These are phyloP conservation scores for Mizuhopecten yessoensis DNA, from an alignment of 1,140 invertebrate species.

Conservation along the genomic window DNA sequence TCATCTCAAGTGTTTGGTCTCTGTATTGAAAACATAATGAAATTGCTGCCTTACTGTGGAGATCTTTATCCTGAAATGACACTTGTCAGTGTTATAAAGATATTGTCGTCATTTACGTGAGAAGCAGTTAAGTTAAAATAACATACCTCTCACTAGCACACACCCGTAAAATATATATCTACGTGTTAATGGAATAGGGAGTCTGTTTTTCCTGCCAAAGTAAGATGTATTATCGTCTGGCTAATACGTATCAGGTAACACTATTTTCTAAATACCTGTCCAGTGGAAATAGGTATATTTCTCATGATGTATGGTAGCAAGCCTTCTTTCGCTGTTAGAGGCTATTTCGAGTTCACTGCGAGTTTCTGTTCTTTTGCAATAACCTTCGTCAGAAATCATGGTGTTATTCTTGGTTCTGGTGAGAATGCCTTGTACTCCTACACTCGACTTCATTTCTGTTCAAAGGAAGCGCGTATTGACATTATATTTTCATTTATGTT, in stretches of 20 bases:
- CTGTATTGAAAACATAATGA: slow-evolving; percentile 24
- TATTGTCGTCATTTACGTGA: slow-evolving; percentile 17
- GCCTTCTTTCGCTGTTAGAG: not conserved
- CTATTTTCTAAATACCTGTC: slow-evolving; percentile 30
- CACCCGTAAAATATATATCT: slow-evolving; percentile 26
- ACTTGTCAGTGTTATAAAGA: slow-evolving; percentile 32
- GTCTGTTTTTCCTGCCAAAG: slow-evolving; percentile 37
- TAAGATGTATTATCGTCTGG: slow-evolving; percentile 34
- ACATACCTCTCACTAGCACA: slow-evolving; percentile 15
- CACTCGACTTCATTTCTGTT: not conserved
- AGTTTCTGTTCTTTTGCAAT: not conserved
- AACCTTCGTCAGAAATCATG: not conserved
- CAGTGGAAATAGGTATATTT: not conserved
- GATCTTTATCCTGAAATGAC: slow-evolving; percentile 12
- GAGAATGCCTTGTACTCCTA: not conserved
- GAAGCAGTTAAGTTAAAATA: slow-evolving; percentile 15
- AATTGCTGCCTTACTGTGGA: not conserved
- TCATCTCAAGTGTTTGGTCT: slow-evolving; percentile 31
- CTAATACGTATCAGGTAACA: slow-evolving; percentile 25
- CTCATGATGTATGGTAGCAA: slow-evolving; percentile 8
- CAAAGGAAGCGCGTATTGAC: too few species aligned
- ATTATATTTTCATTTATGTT: too few species aligned
- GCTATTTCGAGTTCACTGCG: not conserved
- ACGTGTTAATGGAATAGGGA: slow-evolving; percentile 10
- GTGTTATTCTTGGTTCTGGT: too few species aligned